Evolutionary conservation across 2,888 invertebrate genomes (phyloP).

Genomic region (Chymomyza amoena): DNA sequence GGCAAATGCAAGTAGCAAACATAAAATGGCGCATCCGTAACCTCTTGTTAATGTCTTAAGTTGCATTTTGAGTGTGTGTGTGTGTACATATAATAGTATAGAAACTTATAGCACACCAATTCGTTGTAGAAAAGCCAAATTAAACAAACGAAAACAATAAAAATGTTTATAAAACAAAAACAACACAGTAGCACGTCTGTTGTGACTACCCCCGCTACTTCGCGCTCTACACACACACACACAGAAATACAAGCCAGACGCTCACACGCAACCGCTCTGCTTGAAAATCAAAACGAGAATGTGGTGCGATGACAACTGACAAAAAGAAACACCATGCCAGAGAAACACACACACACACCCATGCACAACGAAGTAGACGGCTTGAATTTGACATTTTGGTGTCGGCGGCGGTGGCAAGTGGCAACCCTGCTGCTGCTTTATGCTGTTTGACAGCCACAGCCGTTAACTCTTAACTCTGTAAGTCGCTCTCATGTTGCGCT

Average conservation of each 20-base stretch:
- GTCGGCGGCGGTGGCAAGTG: neutral
- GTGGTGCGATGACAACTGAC: conserved; percentile 9
- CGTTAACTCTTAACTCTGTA: conserved; percentile 5
- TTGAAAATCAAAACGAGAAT: conserved; percentile 54
- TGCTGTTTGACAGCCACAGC: conserved; percentile 1
- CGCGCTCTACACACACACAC: neutral
- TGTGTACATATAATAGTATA: neutral
- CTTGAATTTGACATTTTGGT: conserved; percentile 13
- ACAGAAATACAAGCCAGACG: conserved; percentile 5
- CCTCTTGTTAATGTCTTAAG: conserved; percentile 20
- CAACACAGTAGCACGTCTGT: neutral
- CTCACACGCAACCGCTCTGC: conserved; percentile 43
- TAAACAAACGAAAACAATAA: neutral
- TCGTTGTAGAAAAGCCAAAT: neutral
- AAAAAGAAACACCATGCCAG: neutral
- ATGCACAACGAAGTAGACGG: conserved; percentile 21
- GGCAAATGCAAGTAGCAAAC: neutral
- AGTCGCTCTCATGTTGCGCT: neutral
- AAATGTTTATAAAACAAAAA: neutral
- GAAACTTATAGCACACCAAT: neutral
- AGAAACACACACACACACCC: neutral
- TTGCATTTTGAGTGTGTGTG: conserved; percentile 25
- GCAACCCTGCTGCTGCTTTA: neutral
- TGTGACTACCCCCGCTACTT: neutral
- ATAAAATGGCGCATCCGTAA: conserved; percentile 2